Evolutionary conservation across 2,113 vertebrate species (phyloP).

Genomic region (Actinemys pallida): DNA sequence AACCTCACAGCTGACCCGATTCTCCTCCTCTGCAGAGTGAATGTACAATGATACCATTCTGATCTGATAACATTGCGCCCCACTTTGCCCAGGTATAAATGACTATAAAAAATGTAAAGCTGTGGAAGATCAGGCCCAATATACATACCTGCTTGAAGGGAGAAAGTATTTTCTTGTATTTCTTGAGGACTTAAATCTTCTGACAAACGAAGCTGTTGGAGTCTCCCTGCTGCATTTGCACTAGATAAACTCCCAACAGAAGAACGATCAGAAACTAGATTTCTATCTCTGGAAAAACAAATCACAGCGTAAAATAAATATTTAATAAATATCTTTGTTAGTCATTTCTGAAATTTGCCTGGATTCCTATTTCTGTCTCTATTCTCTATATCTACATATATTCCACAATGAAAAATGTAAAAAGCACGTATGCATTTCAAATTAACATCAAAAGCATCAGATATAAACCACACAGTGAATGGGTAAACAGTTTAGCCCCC

Average conservation of each 20-base stretch:
- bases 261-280: conserved; percentile 83
- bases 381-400: background rate
- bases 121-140: background rate
- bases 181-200: conserved; percentile 84
- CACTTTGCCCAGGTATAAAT: background rate
- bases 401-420: background rate
- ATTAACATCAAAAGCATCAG: background rate
- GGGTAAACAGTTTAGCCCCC: background rate
- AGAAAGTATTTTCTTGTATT: conserved; percentile 83
- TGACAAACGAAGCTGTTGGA: conserved; percentile 79
- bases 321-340: background rate
- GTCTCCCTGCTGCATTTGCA: conserved; percentile 83
- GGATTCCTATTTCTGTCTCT: background rate
- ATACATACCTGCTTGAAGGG: conserved; percentile 86
- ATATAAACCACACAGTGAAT: background rate
- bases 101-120: background rate
- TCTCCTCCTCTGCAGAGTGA: background rate
- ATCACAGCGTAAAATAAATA: background rate
- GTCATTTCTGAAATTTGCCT: background rate
- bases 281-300: conserved; percentile 78
- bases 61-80: background rate
- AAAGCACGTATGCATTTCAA: background rate
- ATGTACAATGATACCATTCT: background rate
- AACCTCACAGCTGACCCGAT: background rate
- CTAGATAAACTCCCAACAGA: conserved; percentile 86